phyloP scores from a whole-genome alignment of 2,888 invertebrate species.

The Odontocolon sp. region DNA sequence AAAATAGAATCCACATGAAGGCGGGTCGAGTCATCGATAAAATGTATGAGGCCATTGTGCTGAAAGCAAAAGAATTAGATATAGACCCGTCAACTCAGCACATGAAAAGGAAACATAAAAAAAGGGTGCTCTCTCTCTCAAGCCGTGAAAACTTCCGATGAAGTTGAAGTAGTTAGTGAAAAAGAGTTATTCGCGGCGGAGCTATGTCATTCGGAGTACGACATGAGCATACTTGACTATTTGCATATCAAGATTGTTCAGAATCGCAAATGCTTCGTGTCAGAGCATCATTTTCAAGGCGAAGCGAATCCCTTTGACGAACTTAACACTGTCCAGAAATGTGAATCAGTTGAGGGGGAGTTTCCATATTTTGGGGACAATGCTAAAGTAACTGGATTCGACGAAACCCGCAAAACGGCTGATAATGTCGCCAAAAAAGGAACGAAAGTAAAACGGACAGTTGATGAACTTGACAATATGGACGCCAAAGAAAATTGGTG shows the following conservation, averaged over 20 bases:
- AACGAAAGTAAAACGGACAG: background rate
- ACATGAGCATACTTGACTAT: background rate
- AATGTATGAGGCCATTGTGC: too few relatives aligned
- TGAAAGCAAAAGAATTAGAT: too few relatives aligned
- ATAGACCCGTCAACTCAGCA: too few relatives aligned
- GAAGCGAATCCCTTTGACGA: too few relatives aligned
- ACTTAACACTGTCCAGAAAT: background rate
- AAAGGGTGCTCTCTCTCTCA: background rate
- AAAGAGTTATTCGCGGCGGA: background rate
- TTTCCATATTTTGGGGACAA: background rate
- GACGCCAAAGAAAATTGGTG: background rate
- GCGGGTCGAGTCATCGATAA: too few relatives aligned
- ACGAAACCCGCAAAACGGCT: background rate
- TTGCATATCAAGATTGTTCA: background rate
- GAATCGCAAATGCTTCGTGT: background rate
- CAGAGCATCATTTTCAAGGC: too few relatives aligned
- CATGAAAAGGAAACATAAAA: background rate
- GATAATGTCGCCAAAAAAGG: background rate
- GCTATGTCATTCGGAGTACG: background rate
- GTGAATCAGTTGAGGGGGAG: background rate
- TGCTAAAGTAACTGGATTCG: background rate
- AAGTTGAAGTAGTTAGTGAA: background rate
- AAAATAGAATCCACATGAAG: too few relatives aligned
- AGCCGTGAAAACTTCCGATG: background rate
- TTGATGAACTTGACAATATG: background rate